A percentile compares a stretch with the other conserved stretches of the same genome.
Evolutionary conservation across 2,888 invertebrate genomes (phyloP).

Genomic region (Dicranocentrus wangi): DNA sequence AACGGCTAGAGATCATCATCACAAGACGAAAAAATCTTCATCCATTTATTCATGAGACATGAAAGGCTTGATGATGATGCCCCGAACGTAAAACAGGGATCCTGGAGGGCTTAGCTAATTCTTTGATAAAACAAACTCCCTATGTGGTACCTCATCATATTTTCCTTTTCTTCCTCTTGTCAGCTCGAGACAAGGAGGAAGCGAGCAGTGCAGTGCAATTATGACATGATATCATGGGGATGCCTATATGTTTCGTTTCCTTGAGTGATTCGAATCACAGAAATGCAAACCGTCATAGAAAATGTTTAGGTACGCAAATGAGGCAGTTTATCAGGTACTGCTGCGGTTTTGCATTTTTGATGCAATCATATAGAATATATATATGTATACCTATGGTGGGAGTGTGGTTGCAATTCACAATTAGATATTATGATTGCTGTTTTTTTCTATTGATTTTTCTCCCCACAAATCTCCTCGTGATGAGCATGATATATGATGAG

Average conservation of each 20-base stretch:
- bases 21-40: slow-evolving; percentile 26
- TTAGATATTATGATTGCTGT: too few relatives aligned
- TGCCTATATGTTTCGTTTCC: background rate
- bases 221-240: slow-evolving; percentile 29
- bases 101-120: slow-evolving; percentile 64
- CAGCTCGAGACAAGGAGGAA: background rate
- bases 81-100: slow-evolving; percentile 28
- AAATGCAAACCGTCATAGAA: too few relatives aligned
- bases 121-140: slow-evolving; percentile 66
- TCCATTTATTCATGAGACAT: slow-evolving; percentile 61
- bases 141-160: slow-evolving; percentile 45
- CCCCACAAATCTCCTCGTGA: too few relatives aligned
- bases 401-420: too few relatives aligned
- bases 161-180: slow-evolving; percentile 4
- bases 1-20: background rate
- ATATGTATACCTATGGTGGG: background rate
- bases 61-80: background rate
- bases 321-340: slow-evolving; percentile 6
- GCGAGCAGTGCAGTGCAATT: slow-evolving; percentile 15
- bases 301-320: background rate
- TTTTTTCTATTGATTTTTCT: too few relatives aligned
- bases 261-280: too few relatives aligned
- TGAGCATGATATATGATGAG: too few relatives aligned
- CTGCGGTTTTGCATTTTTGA: slow-evolving; percentile 32
- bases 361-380: slow-evolving; percentile 17